Conservation (phyloP, 2,797 vertebrate species). For the Chloroceryle amazona region DNA sequence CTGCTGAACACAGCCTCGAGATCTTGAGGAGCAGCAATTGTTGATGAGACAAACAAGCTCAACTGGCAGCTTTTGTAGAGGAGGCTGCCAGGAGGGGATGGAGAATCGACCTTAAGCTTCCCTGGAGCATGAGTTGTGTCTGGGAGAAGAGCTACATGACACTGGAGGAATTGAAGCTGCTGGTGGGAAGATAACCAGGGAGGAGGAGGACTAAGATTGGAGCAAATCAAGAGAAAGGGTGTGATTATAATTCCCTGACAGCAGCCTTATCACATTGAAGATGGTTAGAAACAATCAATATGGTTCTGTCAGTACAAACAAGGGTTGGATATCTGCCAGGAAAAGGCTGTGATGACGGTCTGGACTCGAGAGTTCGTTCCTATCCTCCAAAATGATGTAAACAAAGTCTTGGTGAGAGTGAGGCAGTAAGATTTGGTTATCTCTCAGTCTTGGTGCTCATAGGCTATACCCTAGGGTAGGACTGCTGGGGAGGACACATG, state of each 20-base stretch:
- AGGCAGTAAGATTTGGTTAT: neutral
- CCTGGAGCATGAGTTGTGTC: neutral
- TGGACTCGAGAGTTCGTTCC: neutral
- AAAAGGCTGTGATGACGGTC: neutral
- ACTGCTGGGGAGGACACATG: neutral
- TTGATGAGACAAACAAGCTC: neutral
- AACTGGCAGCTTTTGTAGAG: neutral
- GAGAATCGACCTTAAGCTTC: neutral
- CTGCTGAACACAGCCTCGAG: neutral
- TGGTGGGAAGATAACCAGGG: neutral
- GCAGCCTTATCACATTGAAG: neutral
- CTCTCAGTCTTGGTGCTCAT: neutral
- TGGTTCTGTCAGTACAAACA: neutral
- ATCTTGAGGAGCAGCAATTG: neutral
- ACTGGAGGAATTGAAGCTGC: neutral
- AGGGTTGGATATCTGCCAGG: neutral
- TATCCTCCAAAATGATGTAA: neutral
- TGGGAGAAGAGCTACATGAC: neutral
- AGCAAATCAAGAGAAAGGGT: neutral
- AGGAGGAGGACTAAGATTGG: neutral
- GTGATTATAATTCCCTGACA: neutral
- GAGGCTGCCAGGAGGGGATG: neutral
- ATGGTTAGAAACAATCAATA: neutral
- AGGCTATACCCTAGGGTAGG: neutral
- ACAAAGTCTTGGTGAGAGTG: neutral